A percentile compares a stretch with the other conserved stretches of the same genome.
phyloP scores from a whole-genome alignment of 2,888 invertebrate species.

The Thecophora atra region DNA sequence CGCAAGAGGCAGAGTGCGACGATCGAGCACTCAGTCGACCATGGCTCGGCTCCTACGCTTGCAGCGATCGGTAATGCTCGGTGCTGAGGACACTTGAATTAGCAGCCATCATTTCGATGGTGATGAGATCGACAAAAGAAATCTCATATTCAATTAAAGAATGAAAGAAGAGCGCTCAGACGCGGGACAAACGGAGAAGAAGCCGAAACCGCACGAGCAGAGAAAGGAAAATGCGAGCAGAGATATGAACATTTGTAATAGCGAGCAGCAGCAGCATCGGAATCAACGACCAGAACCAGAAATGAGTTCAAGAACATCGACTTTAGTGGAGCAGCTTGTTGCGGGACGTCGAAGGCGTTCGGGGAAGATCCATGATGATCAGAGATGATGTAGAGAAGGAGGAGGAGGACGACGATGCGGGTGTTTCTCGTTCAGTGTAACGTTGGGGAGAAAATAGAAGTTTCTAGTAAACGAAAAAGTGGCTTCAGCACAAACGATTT shows the following conservation, averaged over 20 bases:
- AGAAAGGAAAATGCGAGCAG: not conserved
- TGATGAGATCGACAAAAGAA: slow-evolving; percentile 13
- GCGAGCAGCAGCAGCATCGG: not conserved
- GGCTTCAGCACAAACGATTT: no score
- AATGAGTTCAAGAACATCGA: slow-evolving; percentile 33
- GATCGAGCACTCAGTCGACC: not conserved
- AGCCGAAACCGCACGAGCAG: not conserved
- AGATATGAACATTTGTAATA: slow-evolving; percentile 9
- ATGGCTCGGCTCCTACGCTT: slow-evolving; percentile 22
- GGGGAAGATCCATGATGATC: no score
- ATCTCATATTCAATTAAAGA: not conserved
- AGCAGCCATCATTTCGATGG: not conserved
- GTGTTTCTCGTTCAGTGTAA: not conserved
- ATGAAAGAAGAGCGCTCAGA: not conserved
- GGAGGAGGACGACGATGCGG: not conserved
- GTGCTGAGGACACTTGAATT: slow-evolving; percentile 15
- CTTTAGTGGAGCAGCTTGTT: slow-evolving; percentile 15
- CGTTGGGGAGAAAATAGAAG: no score
- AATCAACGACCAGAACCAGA: slow-evolving; percentile 21
- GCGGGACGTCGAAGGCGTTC: not conserved
- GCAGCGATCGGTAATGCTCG: not conserved
- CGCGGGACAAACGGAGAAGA: not conserved
- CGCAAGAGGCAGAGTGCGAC: not conserved
- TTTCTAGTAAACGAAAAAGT: no score
- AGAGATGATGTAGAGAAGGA: not conserved